Percentiles rank a stretch among this genome's conserved stretches.
Conservation (phyloP, 2,113 vertebrate species). For the Plecotus auritus region DNA sequence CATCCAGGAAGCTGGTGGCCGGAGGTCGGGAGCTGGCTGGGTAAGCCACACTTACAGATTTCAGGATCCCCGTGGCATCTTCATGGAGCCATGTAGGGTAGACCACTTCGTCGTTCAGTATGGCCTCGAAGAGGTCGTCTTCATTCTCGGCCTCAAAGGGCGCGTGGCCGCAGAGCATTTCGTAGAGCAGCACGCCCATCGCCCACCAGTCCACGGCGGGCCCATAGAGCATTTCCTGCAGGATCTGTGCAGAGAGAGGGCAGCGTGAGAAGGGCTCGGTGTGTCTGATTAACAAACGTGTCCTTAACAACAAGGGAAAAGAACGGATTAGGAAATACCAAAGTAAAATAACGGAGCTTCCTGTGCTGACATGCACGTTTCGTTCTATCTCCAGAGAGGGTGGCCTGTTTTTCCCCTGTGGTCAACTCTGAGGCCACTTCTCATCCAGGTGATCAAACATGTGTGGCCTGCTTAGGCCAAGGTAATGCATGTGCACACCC, state of each 20-base stretch:
- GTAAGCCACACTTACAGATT: slow-evolving; percentile 87
- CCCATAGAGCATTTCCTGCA: slow-evolving; percentile 97
- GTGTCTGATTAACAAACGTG: not conserved
- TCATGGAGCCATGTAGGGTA: slow-evolving; percentile 93
- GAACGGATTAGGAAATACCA: not conserved
- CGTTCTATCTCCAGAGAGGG: not conserved
- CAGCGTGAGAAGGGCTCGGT: fast-evolving
- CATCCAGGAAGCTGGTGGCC: not conserved
- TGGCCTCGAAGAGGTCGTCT: slow-evolving; percentile 97
- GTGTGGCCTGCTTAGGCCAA: not conserved
- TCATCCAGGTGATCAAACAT: not conserved
- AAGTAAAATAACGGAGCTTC: not conserved
- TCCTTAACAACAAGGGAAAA: not conserved
- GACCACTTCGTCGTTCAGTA: slow-evolving; percentile 93
- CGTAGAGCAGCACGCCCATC: slow-evolving; percentile 94
- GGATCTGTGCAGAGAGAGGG: slow-evolving; percentile 83
- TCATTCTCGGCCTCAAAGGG: slow-evolving; percentile 98
- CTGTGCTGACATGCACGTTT: not conserved
- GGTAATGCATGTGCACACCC: not conserved
- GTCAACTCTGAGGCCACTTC: not conserved
- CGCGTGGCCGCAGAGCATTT: slow-evolving; percentile 97
- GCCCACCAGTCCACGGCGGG: slow-evolving; percentile 99
- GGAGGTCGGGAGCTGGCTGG: not conserved
- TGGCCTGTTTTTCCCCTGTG: not conserved
- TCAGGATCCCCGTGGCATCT: slow-evolving; percentile 91